Percentiles rank a stretch among this genome's conserved stretches.
Evolutionary conservation across 1,140 invertebrate genomes (phyloP).

Genomic region (Parapsyche elsis): DNA sequence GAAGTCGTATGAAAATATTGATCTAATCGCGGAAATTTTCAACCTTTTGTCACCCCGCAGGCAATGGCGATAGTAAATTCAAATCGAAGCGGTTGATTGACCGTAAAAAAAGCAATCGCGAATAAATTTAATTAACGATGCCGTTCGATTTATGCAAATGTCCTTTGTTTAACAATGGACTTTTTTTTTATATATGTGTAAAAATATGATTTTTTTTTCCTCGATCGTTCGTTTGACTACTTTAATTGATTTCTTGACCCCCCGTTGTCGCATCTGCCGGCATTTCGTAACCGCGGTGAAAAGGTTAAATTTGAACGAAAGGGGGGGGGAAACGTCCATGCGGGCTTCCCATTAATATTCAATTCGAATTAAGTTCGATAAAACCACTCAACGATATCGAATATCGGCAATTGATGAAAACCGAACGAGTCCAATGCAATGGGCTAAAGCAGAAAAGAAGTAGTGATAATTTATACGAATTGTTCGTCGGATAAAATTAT

Average conservation of each 20-base stretch:
- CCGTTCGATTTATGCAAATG: not conserved
- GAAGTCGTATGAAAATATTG: no score
- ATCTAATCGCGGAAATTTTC: no score
- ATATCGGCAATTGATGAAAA: slow-evolving; percentile 18
- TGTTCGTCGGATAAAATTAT: not conserved
- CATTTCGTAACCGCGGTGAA: not conserved
- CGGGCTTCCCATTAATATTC: slow-evolving; percentile 23
- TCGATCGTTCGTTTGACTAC: no score
- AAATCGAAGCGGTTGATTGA: no score
- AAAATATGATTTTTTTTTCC: no score
- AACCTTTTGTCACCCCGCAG: no score
- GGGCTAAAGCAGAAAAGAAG: not conserved
- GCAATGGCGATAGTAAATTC: no score
- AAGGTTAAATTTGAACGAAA: not conserved
- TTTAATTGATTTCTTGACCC: no score
- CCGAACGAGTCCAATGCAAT: not conserved
- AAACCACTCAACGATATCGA: slow-evolving; percentile 17
- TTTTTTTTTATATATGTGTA: not conserved
- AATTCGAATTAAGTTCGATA: slow-evolving; percentile 18
- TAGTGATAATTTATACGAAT: not conserved
- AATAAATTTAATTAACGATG: slow-evolving; percentile 16
- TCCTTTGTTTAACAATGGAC: not conserved
- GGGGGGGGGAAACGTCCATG: not conserved
- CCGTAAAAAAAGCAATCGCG: not conserved
- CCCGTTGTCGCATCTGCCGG: no score